Evolutionary conservation across 2,113 vertebrate species (phyloP), one percentile per base, ranked within the genome.

Genomic region (Etheostoma cragini): DNA sequence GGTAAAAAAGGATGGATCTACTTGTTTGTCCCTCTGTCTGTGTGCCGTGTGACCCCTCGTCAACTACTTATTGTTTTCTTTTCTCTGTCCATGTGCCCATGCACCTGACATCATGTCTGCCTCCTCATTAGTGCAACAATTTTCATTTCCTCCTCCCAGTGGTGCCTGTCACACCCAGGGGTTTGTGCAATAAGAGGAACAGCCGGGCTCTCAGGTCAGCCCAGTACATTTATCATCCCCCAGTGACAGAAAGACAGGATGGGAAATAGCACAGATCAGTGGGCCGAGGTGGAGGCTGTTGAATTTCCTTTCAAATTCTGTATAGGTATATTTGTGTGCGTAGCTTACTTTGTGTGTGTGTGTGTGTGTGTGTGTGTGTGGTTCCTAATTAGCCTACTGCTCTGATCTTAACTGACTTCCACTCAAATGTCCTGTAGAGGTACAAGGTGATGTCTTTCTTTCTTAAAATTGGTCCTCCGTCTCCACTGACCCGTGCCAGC

Each of bases 1-100:
- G 97, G 98, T 98, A 97, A 84, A 69, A 15, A 42, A 42, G 14
- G 38, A 54, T 62, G 30, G 33, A 72, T 66, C 38, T 11, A 10
- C 14, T 1, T 47, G 45, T 68, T 52, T 63, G 45, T 72, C 11
- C 30, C 16, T 72, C 30, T 76, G 47, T 76, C 33, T 80, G 38
- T 42, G 8, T 42, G 6, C 38, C 2, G 38, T 72, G 17, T 77
- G 16, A 3, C 49, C 62, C 22, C 47, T 12, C 38, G 38, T 42
- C 38, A 42, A 42, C 38, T 42, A 42, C 38, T 42, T 42, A 11
- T 11, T 42, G 38, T 38, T 53, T 30, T 82, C 2, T 60, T 17
- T 8, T 68, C 52, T 24, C 17, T 46, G 8, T n/a, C 50, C 8
- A 8, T 47, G 58, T 78, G 33, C 64, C 22, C 19, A 22, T n/a